Evolutionary conservation across 30 jellyfish, hydroid and myxozoan genomes (phyloP).

Genomic region (Rhopilema esculentum): DNA sequence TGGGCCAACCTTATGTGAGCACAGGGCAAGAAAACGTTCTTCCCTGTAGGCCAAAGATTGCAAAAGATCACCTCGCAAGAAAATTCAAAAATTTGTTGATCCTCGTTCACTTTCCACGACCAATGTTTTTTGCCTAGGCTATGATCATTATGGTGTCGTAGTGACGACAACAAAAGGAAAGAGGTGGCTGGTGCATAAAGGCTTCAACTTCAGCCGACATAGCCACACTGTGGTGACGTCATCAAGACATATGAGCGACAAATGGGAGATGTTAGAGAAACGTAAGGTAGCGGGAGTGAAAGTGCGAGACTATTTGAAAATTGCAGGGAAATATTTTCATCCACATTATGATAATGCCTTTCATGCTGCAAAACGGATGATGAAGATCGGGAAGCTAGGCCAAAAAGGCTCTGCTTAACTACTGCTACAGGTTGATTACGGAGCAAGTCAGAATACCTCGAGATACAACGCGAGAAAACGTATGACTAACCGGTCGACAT

Average conservation of each 20-base stretch:
- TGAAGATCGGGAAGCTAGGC: conserved; percentile 26
- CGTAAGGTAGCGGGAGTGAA: conserved; percentile 15
- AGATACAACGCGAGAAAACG: no score
- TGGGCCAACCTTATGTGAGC: no score
- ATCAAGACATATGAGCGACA: conserved; percentile 50
- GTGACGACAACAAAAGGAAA: conserved; percentile 44
- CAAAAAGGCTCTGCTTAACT: not conserved
- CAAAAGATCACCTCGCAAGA: no score
- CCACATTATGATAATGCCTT: conserved; percentile 56
- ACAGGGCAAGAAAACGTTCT: no score
- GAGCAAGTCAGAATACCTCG: no score
- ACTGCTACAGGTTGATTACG: no score
- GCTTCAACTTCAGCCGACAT: conserved; percentile 29
- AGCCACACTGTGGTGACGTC: conserved; percentile 40
- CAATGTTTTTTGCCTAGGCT: conserved; percentile 16
- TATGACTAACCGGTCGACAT: no score
- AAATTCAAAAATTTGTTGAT: no score
- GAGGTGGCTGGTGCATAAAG: conserved; percentile 72
- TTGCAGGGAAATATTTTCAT: conserved; percentile 52
- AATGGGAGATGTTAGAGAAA: conserved; percentile 32
- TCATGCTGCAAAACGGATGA: conserved; percentile 66
- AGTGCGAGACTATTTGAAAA: conserved; percentile 21
- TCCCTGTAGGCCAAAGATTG: no score
- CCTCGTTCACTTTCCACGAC: not conserved
- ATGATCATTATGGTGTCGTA: conserved; percentile 67